Evolutionary conservation across 2,888 invertebrate species (phyloP).

Genomic region (Agapostemon virescens): DNA sequence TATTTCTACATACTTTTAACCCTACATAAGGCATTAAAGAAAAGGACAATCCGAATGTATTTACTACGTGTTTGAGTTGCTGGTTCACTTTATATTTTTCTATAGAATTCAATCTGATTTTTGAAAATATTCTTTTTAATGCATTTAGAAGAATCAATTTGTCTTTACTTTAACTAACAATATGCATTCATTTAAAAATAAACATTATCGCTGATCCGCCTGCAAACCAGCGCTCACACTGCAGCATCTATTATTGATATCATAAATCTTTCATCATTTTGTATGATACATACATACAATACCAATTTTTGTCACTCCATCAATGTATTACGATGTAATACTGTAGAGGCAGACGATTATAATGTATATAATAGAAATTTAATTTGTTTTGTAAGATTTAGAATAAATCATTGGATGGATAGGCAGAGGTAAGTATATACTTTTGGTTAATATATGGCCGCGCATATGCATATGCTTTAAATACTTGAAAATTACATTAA

Average conservation of each 20-base stretch:
- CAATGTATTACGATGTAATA: conserved; percentile 56
- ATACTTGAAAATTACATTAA: conserved; percentile 6
- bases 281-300: conserved; percentile 64
- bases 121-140: conserved; percentile 11
- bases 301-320: conserved; percentile 46
- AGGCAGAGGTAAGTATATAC: conserved; percentile 31
- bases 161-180: conserved; percentile 7
- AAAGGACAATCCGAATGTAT: conserved; percentile 62
- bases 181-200: conserved; percentile 19
- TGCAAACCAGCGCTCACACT: conserved; percentile 69
- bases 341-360: conserved; percentile 56
- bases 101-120: conserved; percentile 2
- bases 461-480: conserved; percentile 40
- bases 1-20: background rate
- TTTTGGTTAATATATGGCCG: conserved; percentile 26
- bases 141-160: conserved; percentile 15
- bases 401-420: conserved; percentile 33
- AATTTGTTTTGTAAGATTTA: conserved; percentile 36
- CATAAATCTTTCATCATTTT: conserved; percentile 66
- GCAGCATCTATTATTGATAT: conserved; percentile 65
- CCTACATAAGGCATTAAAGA: background rate
- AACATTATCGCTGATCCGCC: conserved; percentile 64
- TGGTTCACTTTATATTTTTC: conserved; percentile 57
- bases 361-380: conserved; percentile 34
- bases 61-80: conserved; percentile 55